phyloP scores from a whole-genome alignment of 2,888 invertebrate genomes.

The Cephus pygmeus region DNA sequence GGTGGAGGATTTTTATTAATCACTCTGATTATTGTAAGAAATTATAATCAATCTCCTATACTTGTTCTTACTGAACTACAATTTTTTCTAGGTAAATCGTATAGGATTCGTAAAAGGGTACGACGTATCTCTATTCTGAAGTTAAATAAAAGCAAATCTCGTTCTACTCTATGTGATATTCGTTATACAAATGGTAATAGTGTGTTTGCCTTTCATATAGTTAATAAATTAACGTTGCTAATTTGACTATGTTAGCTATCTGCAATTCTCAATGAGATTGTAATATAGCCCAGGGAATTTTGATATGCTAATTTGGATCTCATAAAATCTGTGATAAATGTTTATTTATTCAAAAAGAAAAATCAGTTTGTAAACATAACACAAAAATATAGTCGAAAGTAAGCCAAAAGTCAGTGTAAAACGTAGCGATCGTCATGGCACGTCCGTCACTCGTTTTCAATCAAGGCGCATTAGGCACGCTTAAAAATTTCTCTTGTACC shows the following conservation, averaged over 20 bases:
- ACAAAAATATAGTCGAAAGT: neutral
- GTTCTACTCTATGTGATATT: neutral
- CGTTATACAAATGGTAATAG: neutral
- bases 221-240: neutral
- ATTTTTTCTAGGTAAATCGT: slow-evolving; percentile 22
- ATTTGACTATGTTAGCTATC: neutral
- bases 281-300: neutral
- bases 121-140: slow-evolving; percentile 23
- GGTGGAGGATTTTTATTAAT: slow-evolving; percentile 27
- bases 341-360: neutral
- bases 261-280: neutral
- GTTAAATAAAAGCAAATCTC: neutral
- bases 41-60: neutral
- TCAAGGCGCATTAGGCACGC: neutral
- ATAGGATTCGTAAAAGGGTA: slow-evolving; percentile 30
- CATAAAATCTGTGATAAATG: neutral
- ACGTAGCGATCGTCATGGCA: neutral
- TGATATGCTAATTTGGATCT: neutral
- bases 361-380: neutral
- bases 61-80: neutral
- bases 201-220: neutral
- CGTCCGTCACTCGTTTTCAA: neutral
- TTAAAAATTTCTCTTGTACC: neutral
- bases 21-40: slow-evolving; percentile 26
- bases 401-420: neutral